Evolutionary conservation across 92 coral and sea anemone species (phyloP), one percentile per base, ranked within the genome.

Genomic region (Bergia sp.): DNA sequence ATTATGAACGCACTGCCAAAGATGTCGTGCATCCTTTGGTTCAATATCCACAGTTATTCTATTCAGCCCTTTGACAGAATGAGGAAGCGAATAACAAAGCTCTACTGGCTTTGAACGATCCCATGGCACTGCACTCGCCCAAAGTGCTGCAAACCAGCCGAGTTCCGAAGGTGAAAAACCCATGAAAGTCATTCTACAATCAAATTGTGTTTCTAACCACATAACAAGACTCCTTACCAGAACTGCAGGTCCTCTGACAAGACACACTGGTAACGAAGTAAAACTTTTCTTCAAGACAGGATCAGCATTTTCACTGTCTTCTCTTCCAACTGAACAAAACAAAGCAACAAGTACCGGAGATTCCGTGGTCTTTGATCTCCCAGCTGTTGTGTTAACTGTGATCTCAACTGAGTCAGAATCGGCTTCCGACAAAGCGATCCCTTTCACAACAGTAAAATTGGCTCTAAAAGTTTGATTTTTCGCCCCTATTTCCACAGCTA

Each of bases 121-220:
- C 58, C 58, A 72, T 0, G 95, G 90, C 16, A 86, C 92, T 42
- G 92, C 78, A 29, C 99, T 96, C 39, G 98, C 95, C 94, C 99
- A 97, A 5, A 97, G 90, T 15, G 98, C 94, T 49, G 91, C 95
- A 84, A 89, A 96, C 98, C 98, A 97, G 43, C 90, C 91, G 7
- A 97, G 94, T 7, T 97, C 97, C 12, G 86, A 42, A 37, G 99
- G 96, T 21, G 99, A 92, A 47, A 97, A 93, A 12, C 64, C 69
- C 89, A 97, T 76, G 15, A 95, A 92, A 10, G 91, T 90, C 75
- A 95, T 92, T 61, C 91, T 94, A 74, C 99, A 95, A 85, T 96
- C 99, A 61, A 97, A 97, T 58, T 89, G 88, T 40, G 67, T 88
- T 79, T 97, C 95, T 3, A 95, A 86, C 97, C 99, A 95, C 2